phyloP scores from a whole-genome alignment of 2,888 invertebrate species.

The Thymelicus acteon region DNA sequence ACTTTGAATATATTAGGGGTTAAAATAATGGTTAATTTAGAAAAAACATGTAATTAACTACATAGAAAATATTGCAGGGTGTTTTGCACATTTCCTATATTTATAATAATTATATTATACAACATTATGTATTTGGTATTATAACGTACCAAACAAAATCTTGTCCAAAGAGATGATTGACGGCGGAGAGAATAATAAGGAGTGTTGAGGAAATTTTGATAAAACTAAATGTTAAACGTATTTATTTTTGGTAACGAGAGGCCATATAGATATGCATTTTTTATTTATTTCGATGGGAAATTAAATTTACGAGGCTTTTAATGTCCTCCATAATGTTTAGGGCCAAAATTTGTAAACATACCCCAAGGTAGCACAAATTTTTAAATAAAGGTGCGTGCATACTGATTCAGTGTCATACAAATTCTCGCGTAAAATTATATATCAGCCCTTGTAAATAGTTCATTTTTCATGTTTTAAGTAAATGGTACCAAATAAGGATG shows the following conservation, averaged over 20 bases:
- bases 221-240: slow-evolving; percentile 56
- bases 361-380: slow-evolving; percentile 70
- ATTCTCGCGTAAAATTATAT: background rate
- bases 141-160: slow-evolving; percentile 66
- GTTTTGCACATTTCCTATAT: slow-evolving; percentile 20
- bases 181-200: slow-evolving; percentile 39
- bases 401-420: slow-evolving; percentile 39
- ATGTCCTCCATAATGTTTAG: slow-evolving; percentile 49
- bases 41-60: too few relatives aligned
- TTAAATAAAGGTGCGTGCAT: slow-evolving; percentile 55
- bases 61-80: background rate
- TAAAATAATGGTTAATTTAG: too few relatives aligned
- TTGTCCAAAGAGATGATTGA: slow-evolving; percentile 76
- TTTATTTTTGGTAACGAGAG: slow-evolving; percentile 71
- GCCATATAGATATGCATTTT: slow-evolving; percentile 67
- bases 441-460: slow-evolving; percentile 35
- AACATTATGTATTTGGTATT: slow-evolving; percentile 49
- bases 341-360: slow-evolving; percentile 57
- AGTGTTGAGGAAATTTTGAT: slow-evolving; percentile 55
- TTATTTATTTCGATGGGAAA: slow-evolving; percentile 52
- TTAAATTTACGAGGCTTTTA: slow-evolving; percentile 52
- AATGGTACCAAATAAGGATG: slow-evolving; percentile 3
- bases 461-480: slow-evolving; percentile 1
- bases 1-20: too few relatives aligned
- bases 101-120: slow-evolving; percentile 31